Conservation (phyloP, 2,113 vertebrate genomes). For the Microcebus lehilahytsara region DNA sequence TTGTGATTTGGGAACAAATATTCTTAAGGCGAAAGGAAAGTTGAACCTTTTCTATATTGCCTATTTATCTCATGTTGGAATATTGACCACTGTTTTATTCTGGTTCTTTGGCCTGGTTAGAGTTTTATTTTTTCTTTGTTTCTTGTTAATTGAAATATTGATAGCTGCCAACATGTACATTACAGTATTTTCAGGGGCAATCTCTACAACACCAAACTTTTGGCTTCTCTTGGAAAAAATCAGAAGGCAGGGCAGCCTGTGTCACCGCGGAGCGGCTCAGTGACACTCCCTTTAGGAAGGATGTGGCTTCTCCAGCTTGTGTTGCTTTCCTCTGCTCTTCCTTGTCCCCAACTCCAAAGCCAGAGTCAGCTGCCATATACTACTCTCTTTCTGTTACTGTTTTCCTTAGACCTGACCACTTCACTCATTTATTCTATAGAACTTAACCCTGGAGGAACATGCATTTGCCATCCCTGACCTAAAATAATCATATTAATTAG, state of each 20-base stretch:
- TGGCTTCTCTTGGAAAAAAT: not conserved
- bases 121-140: not conserved
- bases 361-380: not conserved
- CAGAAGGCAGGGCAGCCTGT: not conserved
- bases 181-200: not conserved
- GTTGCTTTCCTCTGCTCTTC: not conserved
- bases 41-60: not conserved
- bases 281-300: not conserved
- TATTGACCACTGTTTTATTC: not conserved
- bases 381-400: not conserved
- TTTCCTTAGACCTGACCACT: not conserved
- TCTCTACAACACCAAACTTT: not conserved
- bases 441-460: not conserved
- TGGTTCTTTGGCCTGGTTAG: not conserved
- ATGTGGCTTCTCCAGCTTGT: not conserved
- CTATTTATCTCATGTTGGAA: not conserved
- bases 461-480: not conserved
- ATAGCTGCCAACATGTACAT: not conserved
- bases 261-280: not conserved
- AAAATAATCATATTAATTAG: not conserved
- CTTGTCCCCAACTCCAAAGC: not conserved
- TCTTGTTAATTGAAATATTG: not conserved
- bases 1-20: constrained; percentile 15
- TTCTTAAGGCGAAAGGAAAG: not conserved
- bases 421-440: not conserved